phyloP scores from a whole-genome alignment of 1,140 invertebrate genomes.

The Theocolax elegans region DNA sequence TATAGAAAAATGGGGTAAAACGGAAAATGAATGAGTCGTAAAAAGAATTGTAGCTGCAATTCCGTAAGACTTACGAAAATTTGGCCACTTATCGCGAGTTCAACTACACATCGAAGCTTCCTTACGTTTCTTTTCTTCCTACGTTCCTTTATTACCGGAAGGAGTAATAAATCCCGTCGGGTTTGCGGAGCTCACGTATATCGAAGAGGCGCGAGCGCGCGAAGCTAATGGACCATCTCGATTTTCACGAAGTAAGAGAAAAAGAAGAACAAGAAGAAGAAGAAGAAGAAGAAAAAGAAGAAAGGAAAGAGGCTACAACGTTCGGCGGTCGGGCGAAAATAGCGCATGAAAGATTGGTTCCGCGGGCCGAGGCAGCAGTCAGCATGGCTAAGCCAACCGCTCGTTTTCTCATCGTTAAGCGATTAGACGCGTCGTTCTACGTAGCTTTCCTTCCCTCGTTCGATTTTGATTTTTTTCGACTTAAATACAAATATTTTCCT shows the following conservation, averaged over 20 bases:
- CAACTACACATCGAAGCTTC: neutral
- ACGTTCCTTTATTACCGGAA: slow-evolving; percentile 31
- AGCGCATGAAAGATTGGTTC: slow-evolving; percentile 39
- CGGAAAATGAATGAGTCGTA: too few relatives aligned
- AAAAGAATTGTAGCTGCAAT: too few relatives aligned
- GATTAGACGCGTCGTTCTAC: slow-evolving; percentile 33
- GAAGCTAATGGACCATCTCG: slow-evolving; percentile 32
- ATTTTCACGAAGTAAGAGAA: slow-evolving; percentile 21
- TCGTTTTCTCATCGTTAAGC: slow-evolving; percentile 58
- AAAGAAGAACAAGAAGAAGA: too few relatives aligned
- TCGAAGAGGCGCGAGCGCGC: slow-evolving; percentile 12
- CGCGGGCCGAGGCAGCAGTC: slow-evolving; percentile 4
- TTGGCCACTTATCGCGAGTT: neutral
- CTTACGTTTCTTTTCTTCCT: neutral
- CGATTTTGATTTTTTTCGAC: too few relatives aligned
- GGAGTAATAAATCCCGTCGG: slow-evolving; percentile 35
- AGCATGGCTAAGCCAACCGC: slow-evolving; percentile 32
- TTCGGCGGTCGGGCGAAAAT: slow-evolving; percentile 47
- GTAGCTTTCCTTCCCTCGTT: neutral
- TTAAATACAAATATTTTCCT: too few relatives aligned
- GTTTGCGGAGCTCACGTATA: neutral
- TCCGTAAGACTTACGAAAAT: too few relatives aligned
- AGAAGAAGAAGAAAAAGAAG: too few relatives aligned
- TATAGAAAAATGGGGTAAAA: too few relatives aligned
- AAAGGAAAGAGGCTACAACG: too few relatives aligned